Percentiles rank a stretch among this genome's conserved stretches.
These are phyloP conservation scores for Macaca fascicularis DNA, from an alignment of 2,113 vertebrate genomes.

Conservation along the genomic window DNA sequence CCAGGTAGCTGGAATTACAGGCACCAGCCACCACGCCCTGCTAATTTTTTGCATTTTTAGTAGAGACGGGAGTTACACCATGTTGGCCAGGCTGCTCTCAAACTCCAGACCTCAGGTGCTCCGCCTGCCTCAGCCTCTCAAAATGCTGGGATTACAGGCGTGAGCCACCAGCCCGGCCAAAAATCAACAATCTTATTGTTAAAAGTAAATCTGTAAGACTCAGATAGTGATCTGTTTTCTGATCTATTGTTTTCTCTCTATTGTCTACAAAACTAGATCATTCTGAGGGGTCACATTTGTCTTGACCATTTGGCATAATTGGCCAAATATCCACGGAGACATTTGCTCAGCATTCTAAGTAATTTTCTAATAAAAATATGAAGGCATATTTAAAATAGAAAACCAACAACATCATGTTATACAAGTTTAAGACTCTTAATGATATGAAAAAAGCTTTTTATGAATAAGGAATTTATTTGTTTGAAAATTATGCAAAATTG, in stretches of 20 bases:
- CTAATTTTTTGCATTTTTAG: too few relatives aligned
- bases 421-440: background rate
- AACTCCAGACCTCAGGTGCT: too few relatives aligned
- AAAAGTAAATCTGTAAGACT: slow-evolving; percentile 22
- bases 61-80: too few relatives aligned
- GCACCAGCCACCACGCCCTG: too few relatives aligned
- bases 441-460: background rate
- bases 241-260: background rate
- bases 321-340: background rate
- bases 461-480: background rate
- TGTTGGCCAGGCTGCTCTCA: too few relatives aligned
- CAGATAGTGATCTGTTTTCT: background rate
- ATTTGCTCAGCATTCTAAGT: slow-evolving; percentile 13
- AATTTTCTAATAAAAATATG: slow-evolving; percentile 13
- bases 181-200: background rate
- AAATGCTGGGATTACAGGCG: too few relatives aligned
- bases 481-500: slow-evolving; percentile 15
- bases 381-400: slow-evolving; percentile 15
- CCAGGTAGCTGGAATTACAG: too few relatives aligned
- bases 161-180: background rate
- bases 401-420: background rate
- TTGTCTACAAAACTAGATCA: background rate
- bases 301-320: background rate
- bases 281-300: background rate
- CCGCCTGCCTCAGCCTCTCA: too few relatives aligned